Base-by-base conservation (phyloP, 2,888 invertebrate species). In the Hyposoter didymator region DNA sequence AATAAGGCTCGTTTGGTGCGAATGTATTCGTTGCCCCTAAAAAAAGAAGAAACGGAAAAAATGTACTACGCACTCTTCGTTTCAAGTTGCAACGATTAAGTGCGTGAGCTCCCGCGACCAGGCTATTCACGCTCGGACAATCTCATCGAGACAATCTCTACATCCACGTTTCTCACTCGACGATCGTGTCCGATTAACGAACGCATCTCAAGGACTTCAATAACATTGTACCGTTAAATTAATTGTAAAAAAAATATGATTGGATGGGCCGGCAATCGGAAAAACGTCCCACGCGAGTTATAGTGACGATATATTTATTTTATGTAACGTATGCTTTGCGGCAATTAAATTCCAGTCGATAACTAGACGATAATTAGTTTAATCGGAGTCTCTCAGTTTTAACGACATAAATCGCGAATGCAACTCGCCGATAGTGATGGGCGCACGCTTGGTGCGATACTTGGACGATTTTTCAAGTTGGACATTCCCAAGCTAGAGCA, bases 201-300 rank as follows among this genome's bases (percentile, higher is more conserved):
- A 72, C 72, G 75, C 55, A 82, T 72, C 78, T 73, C 75, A 76
- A 82, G 82, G 82, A 75, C 82, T 78, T 66, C 19, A 32, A 52
- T 35, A 35, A 52, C 32, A 45, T 22, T 43, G 14, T 28, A 69
- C 45, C 39, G 59, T 55, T 28, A 28, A 66, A 17, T n/a, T 19
- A 47, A 45, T 76, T 43, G 35, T 22, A 1, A 32, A 59, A 74
- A 32, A 28, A 59, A 12, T 67, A 74, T 55, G 45, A 73, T 55
- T 66, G 59, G 64, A 73, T 80, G 52, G 28, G 64, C 14, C 45
- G 8, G 12, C 39, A 28, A 75, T 67, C 62, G 76, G 55, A 67
- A 81, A 84, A 81, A 55, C 79, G 66, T 84, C 84, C 72, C 84
- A 84, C 84, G 84, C 72, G 47, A 73, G 67, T 45, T 80, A 22